Evolutionary conservation across 2,888 invertebrate genomes (phyloP).

Genomic region (Drosophila anomelani): DNA sequence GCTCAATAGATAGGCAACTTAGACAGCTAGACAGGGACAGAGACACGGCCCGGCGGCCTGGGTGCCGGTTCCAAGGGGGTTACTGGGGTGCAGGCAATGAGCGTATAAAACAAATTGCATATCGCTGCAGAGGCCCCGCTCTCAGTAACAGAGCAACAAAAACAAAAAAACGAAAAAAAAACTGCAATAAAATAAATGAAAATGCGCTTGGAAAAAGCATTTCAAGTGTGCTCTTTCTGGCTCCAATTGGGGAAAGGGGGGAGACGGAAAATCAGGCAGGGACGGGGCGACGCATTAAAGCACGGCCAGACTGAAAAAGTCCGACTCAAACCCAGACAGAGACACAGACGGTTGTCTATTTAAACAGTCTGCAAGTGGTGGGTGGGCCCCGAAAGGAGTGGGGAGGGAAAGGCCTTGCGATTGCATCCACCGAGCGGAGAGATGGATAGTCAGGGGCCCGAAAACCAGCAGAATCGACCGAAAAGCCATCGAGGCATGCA

Average conservation of each 20-base stretch:
- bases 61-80: conserved; percentile 32
- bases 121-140: conserved; percentile 56
- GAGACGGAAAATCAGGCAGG: neutral
- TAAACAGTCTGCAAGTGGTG: conserved; percentile 50
- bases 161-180: conserved; percentile 22
- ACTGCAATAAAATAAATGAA: conserved; percentile 69
- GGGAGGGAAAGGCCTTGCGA: neutral
- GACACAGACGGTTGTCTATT: conserved; percentile 64
- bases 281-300: conserved; percentile 42
- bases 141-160: conserved; percentile 27
- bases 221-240: conserved; percentile 67
- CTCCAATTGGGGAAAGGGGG: neutral
- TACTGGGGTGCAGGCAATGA: conserved; percentile 56
- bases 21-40: conserved; percentile 26
- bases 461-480: conserved; percentile 47
- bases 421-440: neutral
- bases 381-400: conserved; percentile 6
- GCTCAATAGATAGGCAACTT: conserved; percentile 58
- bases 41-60: neutral
- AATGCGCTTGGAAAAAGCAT: conserved; percentile 65
- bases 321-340: conserved; percentile 48
- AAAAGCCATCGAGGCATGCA: conserved; percentile 68
- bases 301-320: conserved; percentile 45
- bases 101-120: conserved; percentile 74
- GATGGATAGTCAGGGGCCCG: conserved; percentile 16